These are phyloP conservation scores for Vulpes ferrilata DNA, from an alignment of 2,113 vertebrate species.

Conservation along the genomic window DNA sequence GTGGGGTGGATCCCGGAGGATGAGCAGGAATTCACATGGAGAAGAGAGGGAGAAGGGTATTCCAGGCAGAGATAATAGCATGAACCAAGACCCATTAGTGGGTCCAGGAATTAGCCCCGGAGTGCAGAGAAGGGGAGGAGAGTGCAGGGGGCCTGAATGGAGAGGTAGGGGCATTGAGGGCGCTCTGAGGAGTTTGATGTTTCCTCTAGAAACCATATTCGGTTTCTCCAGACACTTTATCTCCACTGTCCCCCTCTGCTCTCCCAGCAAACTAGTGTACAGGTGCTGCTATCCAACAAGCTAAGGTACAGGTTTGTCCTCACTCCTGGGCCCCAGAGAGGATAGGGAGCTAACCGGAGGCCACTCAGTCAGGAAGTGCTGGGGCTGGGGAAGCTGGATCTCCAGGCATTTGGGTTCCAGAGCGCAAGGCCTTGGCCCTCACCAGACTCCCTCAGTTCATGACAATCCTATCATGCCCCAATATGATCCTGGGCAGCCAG, in stretches of 20 bases:
- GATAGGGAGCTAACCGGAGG: neutral
- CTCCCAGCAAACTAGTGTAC: neutral
- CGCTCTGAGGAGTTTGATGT: neutral
- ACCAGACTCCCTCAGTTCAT: neutral
- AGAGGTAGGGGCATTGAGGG: accelerated
- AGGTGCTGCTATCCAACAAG: neutral
- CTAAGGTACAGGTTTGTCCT: neutral
- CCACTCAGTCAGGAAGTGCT: neutral
- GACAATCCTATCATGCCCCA: neutral
- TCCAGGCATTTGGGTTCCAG: neutral
- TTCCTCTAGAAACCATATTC: neutral
- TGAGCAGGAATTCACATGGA: neutral
- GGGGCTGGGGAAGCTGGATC: neutral
- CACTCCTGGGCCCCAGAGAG: neutral
- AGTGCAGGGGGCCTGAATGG: neutral
- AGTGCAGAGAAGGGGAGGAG: neutral
- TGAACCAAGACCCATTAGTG: neutral
- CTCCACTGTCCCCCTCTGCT: neutral
- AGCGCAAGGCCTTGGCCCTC: neutral
- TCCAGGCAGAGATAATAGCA: neutral
- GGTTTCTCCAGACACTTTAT: neutral
- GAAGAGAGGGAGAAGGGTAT: neutral
- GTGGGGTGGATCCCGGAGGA: neutral
- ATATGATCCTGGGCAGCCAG: neutral
- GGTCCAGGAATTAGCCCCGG: neutral